These are phyloP conservation scores for Drosophila tsacasi DNA, from an alignment of 1,140 invertebrate genomes.

Conservation along the genomic window DNA sequence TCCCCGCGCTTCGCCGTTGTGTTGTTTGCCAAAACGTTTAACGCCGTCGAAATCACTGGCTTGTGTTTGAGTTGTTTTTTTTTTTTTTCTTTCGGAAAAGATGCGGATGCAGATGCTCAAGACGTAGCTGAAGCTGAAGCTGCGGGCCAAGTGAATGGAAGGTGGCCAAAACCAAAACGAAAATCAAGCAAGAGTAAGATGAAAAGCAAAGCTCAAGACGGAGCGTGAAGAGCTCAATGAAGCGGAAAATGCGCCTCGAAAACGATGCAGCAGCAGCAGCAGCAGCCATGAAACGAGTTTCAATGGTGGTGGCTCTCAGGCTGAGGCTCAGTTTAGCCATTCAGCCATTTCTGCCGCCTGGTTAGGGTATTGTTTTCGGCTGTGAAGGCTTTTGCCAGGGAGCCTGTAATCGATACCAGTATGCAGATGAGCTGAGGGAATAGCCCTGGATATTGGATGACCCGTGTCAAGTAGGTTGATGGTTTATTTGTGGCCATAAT, in stretches of 20 bases:
- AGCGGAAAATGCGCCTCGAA: constrained; percentile 78
- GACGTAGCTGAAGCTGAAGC: constrained; percentile 7
- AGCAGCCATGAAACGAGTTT: constrained; percentile 72
- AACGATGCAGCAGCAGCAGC: constrained; percentile 51
- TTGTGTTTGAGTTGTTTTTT: constrained; percentile 16
- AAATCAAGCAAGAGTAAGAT: constrained; percentile 15
- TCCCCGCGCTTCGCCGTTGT: constrained; percentile 24
- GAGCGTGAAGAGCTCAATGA: constrained; percentile 67
- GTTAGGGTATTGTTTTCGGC: constrained; percentile 34
- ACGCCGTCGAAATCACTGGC: constrained; percentile 66
- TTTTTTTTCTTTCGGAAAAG: constrained; percentile 32
- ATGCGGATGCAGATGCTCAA: constrained; percentile 73
- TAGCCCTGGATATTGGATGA: constrained; percentile 15
- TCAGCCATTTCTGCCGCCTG: constrained; percentile 9
- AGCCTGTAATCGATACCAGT: constrained; percentile 38
- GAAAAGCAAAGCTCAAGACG: constrained; percentile 40
- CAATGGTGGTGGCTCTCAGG: constrained; percentile 5
- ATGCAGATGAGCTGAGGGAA: constrained; percentile 28
- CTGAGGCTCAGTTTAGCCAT: not conserved
- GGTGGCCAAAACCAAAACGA: constrained; percentile 38
- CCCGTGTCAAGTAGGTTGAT: constrained; percentile 30
- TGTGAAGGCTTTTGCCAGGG: constrained; percentile 16
- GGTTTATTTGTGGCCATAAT: constrained; percentile 7
- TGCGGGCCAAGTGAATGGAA: constrained; percentile 68
- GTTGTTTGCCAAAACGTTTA: constrained; percentile 82